phyloP scores from a whole-genome alignment of 2,113 vertebrate species.

The Psittacara wagleri region DNA sequence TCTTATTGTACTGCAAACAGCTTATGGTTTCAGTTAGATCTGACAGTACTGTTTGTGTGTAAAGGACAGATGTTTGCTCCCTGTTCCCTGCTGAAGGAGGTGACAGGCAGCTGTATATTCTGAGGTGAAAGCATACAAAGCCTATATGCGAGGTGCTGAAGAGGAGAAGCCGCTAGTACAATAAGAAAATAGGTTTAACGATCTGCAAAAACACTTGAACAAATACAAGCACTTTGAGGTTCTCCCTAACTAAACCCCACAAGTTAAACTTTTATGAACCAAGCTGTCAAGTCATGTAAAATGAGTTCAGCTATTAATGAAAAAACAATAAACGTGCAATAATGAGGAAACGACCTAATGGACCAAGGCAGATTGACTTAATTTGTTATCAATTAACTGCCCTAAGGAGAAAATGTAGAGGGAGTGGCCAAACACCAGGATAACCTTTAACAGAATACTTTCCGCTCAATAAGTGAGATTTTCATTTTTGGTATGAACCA shows the following conservation, averaged over 20 bases:
- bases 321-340: slow-evolving; percentile 55
- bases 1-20: accelerated
- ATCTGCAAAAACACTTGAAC: slow-evolving; percentile 1
- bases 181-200: not conserved
- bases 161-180: not conserved
- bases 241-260: not conserved
- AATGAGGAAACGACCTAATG: slow-evolving; percentile 65
- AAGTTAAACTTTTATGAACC: not conserved
- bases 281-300: slow-evolving; percentile 47
- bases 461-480: not conserved
- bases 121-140: not conserved
- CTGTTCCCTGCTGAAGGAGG: not conserved
- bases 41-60: not conserved
- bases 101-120: not conserved
- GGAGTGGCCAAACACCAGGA: not conserved
- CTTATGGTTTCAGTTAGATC: not conserved
- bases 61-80: not conserved
- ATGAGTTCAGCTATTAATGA: slow-evolving; percentile 43
- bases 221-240: not conserved
- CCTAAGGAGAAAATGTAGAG: slow-evolving; percentile 18
- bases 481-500: not conserved
- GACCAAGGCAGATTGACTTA: slow-evolving; percentile 40
- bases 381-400: slow-evolving; percentile 63
- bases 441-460: slow-evolving; percentile 37
- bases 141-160: not conserved